Evolutionary conservation across 1,140 invertebrate genomes (phyloP), one percentile per base, ranked within the genome.

Genomic region (Dryas iulia): DNA sequence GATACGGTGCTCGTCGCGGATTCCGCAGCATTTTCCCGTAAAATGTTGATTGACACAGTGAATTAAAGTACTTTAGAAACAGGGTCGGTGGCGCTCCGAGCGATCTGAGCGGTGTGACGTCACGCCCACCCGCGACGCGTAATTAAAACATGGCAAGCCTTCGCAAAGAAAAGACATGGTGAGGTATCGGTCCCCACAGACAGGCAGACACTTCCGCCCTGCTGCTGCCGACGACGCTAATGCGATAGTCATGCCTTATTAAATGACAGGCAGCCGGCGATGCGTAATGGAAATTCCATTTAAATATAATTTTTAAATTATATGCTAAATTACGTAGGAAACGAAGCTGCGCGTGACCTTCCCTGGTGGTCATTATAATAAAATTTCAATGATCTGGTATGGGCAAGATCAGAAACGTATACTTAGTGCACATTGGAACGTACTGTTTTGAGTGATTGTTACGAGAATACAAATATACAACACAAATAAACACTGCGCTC

Each of bases 111-210:
- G n/a, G n/a, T n/a, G n/a, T n/a, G 33, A 52, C 59, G 59, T 61
- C 59, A 61, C 59, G 59, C 21, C 59, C 59, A 47, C 59, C 59
- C 59, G 58, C 58, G 58, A 25, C 7, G 56, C 18, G 3, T 58
- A 58, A 58, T 58, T 28, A 28, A 58, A 58, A 28, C 25, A 28
- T 28, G 25, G 56, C n/a, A 8, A 18, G 1, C 10, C 21, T 24
- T 5, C 7, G 26, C 25, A 59, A 7, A 30, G 28, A 11, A n/a
- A n/a, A n/a, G n/a, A n/a, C n/a, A n/a, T n/a, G n/a, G n/a, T n/a
- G n/a, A n/a, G n/a, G n/a, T n/a, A n/a, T n/a, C n/a, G n/a, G n/a
- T n/a, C n/a, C n/a, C n/a, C n/a, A n/a, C n/a, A n/a, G n/a, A n/a
- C n/a, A n/a, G n/a, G n/a, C n/a, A n/a, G n/a, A n/a, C n/a, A n/a